These are phyloP conservation scores for Xenopus laevis DNA, from an alignment of 2,113 vertebrate genomes.

Conservation along the genomic window DNA sequence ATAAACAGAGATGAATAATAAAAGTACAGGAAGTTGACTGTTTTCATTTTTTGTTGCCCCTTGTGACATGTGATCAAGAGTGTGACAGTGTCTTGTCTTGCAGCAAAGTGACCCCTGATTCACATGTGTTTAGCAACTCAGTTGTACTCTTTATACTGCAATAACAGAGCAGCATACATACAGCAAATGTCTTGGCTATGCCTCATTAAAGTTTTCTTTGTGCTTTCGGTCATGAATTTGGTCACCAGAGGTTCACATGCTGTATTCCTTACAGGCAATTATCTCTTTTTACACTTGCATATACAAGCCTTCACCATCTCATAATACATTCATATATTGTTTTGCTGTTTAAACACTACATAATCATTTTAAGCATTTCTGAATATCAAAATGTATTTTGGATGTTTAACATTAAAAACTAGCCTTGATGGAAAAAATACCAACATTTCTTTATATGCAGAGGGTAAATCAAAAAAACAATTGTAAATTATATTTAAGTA, in stretches of 20 bases:
- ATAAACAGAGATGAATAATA: conserved; percentile 63
- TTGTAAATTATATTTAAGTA: too few species aligned
- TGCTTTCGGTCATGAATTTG: conserved; percentile 8
- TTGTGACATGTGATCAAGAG: conserved; percentile 32
- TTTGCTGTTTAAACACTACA: neutral
- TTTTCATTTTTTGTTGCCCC: conserved; percentile 43
- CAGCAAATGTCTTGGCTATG: conserved; percentile 8
- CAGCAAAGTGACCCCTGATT: neutral
- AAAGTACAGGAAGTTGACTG: conserved; percentile 56
- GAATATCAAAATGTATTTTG: neutral
- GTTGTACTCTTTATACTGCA: conserved; percentile 8
- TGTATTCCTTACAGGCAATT: conserved; percentile 1
- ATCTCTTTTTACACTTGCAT: conserved; percentile 6
- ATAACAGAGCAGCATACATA: neutral
- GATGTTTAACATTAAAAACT: neutral
- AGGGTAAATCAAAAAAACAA: too few species aligned
- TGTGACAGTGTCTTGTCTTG: conserved; percentile 3
- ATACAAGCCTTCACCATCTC: neutral
- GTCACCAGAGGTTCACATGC: conserved; percentile 19
- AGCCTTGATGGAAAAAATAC: too few species aligned
- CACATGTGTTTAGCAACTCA: conserved; percentile 11
- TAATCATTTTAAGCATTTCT: neutral
- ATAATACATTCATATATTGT: neutral
- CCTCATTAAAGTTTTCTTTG: conserved; percentile 7
- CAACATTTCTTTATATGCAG: too few species aligned